Evolutionary conservation across 2,113 vertebrate genomes (phyloP).

Genomic region (Sigmodon hispidus): DNA sequence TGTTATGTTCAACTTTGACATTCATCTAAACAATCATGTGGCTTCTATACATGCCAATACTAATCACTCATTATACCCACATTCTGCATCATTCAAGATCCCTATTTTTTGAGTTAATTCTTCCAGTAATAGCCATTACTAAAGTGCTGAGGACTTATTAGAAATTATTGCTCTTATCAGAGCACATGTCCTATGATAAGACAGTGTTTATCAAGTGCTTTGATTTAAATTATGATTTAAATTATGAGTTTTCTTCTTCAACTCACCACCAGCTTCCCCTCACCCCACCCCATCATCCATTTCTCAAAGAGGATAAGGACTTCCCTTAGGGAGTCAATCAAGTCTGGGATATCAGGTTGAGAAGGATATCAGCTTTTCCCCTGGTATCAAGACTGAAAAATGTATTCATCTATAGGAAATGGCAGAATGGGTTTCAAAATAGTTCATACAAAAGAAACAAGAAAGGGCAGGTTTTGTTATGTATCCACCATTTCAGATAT

Average conservation of each 20-base stretch:
- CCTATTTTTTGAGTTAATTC: not conserved
- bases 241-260: no score
- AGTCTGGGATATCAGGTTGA: no score
- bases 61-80: not conserved
- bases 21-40: not conserved
- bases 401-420: no score
- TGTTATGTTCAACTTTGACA: not conserved
- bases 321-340: no score
- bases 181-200: not conserved
- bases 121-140: not conserved
- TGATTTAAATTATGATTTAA: no score
- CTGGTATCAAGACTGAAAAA: no score
- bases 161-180: not conserved
- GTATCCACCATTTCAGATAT: not conserved
- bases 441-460: not conserved
- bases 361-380: no score
- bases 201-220: not conserved
- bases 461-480: not conserved
- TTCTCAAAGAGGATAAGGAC: no score
- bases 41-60: accelerated
- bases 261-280: no score
- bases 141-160: not conserved
- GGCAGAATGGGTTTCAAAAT: not conserved
- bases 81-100: not conserved
- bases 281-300: no score